Evolutionary conservation across 2,113 vertebrate species (phyloP), one percentile per base, ranked within the genome.

Genomic region (Gracilinanus agilis): DNA sequence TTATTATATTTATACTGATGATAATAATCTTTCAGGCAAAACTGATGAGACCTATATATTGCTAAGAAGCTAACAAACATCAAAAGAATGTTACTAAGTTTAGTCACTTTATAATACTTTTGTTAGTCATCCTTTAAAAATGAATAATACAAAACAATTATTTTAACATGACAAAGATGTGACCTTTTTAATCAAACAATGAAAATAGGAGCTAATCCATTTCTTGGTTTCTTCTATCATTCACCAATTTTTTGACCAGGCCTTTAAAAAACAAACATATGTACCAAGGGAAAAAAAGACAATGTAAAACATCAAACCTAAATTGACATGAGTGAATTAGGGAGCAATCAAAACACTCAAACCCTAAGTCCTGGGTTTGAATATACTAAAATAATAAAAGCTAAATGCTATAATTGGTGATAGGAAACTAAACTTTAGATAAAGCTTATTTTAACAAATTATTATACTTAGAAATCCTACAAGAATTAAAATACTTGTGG

Each of bases 301-400:
- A 67, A 3, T 40, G 19, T 16, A 23, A 24, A 29, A 67, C 10
- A 67, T 34, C n/a, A 40, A 83, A 83, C 19, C 4, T 83, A 83
- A 83, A 40, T 9, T 83, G 67, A 83, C 6, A 2, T 21, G 34
- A 75, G 12, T 67, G 5, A 2, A 49, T 49, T 5, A 67, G 34
- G 19, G n/a, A 6, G 6, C n/a, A 40, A 4, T 12, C 7, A 75
- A 34, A 75, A n/a, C 61, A 75, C 25, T 27, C 19, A n/a, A 75
- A 75, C 6, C 19, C n/a, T 21, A 21, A n/a, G 16, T 40, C 67
- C 19, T 9, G 5, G 29, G n/a, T 83, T 83, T 55, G 25, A 23
- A 89, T 67, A 96, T 53, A 97, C 93, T 93, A 83, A 92, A 96
- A 93, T 24, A 90, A 53, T 27, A 89, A 93, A 93, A 53, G 24